Evolutionary conservation across 2,888 invertebrate species (phyloP).

Genomic region (Halocaridina rubra): DNA sequence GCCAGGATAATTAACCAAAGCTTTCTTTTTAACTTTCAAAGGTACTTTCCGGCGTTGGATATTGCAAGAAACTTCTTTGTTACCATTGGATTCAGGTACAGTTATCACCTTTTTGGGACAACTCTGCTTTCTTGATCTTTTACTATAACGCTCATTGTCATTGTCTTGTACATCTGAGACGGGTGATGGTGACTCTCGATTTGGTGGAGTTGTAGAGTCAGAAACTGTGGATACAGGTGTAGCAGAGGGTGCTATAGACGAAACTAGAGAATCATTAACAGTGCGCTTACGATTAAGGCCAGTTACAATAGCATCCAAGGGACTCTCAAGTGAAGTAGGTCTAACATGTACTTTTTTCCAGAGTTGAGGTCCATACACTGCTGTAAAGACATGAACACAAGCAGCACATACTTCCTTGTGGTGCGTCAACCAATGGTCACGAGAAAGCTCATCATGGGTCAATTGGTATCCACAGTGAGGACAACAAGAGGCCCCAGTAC

Average conservation of each 20-base stretch:
- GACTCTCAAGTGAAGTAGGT: slow-evolving; percentile 35
- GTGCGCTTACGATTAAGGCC: slow-evolving; percentile 55
- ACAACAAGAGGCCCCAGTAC: slow-evolving; percentile 49
- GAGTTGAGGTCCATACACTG: slow-evolving; percentile 62
- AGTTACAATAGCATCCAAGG: slow-evolving; percentile 54
- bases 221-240: not conserved
- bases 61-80: not conserved
- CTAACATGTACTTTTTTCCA: slow-evolving; percentile 62
- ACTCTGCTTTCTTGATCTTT: slow-evolving; percentile 59
- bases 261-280: slow-evolving; percentile 14
- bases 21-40: not conserved
- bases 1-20: slow-evolving; percentile 13
- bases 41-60: not conserved
- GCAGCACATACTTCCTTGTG: slow-evolving; percentile 61
- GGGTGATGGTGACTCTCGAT: slow-evolving; percentile 42
- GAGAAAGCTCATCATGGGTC: slow-evolving; percentile 51
- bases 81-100: slow-evolving; percentile 12
- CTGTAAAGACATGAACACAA: slow-evolving; percentile 62
- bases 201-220: not conserved
- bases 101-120: slow-evolving; percentile 61
- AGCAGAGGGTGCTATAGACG: not conserved
- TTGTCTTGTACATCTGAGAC: slow-evolving; percentile 49
- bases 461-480: slow-evolving; percentile 62
- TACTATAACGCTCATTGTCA: slow-evolving; percentile 55
- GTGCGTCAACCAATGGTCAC: slow-evolving; percentile 62